These are phyloP conservation scores for Hipposideros larvatus DNA, from an alignment of 2,797 vertebrate genomes.

Conservation along the genomic window DNA sequence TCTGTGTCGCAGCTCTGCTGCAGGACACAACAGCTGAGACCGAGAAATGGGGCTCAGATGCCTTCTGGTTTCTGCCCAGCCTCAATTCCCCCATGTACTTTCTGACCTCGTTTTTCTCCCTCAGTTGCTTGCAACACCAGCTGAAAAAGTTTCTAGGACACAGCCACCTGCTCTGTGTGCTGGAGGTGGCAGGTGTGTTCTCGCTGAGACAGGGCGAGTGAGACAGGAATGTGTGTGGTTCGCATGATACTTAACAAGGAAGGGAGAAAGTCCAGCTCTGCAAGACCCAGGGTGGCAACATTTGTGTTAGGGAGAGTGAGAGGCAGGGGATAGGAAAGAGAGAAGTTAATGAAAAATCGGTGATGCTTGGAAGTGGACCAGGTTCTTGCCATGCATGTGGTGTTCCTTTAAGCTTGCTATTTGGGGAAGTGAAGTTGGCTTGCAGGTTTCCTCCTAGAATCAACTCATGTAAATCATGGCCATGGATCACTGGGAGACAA, in stretches of 20 bases:
- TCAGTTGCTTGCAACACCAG: conserved; percentile 50
- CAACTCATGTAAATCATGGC: conserved; percentile 9
- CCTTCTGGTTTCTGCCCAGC: conserved; percentile 43
- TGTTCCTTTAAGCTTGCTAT: background rate
- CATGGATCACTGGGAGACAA: background rate
- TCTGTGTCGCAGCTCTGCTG: background rate
- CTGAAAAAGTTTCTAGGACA: conserved; percentile 67
- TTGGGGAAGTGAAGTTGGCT: background rate
- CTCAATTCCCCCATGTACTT: conserved; percentile 5
- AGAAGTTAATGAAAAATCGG: background rate
- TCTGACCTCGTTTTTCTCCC: conserved; percentile 47
- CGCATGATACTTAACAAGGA: background rate
- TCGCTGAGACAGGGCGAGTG: background rate
- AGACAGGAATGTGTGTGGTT: conserved; percentile 55
- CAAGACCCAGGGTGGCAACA: background rate
- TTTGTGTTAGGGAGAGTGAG: background rate
- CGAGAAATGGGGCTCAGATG: background rate
- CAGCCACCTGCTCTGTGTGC: conserved; percentile 44
- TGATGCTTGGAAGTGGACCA: background rate
- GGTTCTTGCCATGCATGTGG: background rate
- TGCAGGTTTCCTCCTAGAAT: conserved; percentile 17
- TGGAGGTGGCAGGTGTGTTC: conserved; percentile 61
- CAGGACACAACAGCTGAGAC: background rate
- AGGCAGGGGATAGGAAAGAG: background rate
- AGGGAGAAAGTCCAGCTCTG: conserved; percentile 37